Percentiles rank a stretch among this genome's conserved stretches.
Conservation (phyloP, 35 echinoderm and acorn worm genomes). For the Anneissia japonica region DNA sequence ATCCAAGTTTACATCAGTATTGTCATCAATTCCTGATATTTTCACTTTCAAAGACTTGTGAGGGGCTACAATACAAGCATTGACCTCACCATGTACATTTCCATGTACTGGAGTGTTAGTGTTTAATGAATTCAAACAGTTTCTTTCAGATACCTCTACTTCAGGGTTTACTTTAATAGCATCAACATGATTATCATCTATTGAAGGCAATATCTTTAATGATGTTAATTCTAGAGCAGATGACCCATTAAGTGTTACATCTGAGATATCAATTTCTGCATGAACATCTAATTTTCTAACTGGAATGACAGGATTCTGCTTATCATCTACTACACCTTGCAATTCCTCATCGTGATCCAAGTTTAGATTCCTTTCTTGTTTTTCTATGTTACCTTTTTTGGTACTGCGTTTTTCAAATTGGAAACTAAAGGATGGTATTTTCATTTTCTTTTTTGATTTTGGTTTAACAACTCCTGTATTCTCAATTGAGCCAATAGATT, state of each 20-base stretch:
- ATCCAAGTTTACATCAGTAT: neutral
- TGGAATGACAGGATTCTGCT: neutral
- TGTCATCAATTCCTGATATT: neutral
- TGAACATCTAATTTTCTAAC: neutral
- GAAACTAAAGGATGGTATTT: neutral
- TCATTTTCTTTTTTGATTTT: neutral
- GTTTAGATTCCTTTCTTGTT: neutral
- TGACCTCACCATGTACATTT: neutral
- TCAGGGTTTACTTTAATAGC: neutral
- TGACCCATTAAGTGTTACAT: neutral
- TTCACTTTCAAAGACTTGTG: neutral
- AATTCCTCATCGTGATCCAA: neutral
- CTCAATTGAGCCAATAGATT: neutral
- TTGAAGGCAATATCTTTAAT: neutral
- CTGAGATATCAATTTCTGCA: neutral
- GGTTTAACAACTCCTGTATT: neutral
- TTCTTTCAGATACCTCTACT: neutral
- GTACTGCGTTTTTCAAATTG: neutral
- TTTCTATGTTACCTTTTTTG: neutral
- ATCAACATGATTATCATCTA: neutral
- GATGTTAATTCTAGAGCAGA: neutral
- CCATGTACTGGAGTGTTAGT: neutral
- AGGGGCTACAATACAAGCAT: neutral
- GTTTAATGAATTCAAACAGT: neutral
- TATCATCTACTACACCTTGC: no score